Evolutionary conservation across 2,888 invertebrate genomes (phyloP).

Genomic region (Eristalis tenax): DNA sequence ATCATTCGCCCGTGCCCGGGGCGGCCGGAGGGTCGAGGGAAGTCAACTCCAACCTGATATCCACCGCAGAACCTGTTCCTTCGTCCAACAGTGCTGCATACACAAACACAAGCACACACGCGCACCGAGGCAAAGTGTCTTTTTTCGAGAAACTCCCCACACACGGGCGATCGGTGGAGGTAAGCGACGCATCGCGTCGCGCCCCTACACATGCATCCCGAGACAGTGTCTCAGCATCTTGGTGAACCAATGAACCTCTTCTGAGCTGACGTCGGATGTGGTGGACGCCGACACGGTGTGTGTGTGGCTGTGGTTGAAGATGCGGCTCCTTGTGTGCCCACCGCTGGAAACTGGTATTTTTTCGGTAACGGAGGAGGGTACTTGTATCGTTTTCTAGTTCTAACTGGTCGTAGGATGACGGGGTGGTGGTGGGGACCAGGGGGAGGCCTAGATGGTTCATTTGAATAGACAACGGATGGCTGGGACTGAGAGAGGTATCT

Average conservation of each 20-base stretch:
- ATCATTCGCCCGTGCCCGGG: not conserved
- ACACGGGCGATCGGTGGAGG: not conserved
- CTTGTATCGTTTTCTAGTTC: not conserved
- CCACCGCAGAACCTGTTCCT: constrained; percentile 61
- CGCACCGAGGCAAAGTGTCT: not conserved
- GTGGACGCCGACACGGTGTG: not conserved
- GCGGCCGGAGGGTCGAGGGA: not conserved
- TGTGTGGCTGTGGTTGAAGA: not conserved
- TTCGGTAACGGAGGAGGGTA: not conserved
- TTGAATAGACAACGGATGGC: constrained; percentile 1
- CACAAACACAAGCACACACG: constrained; percentile 18
- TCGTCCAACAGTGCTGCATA: not conserved
- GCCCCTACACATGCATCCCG: not conserved
- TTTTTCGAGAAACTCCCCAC: not conserved
- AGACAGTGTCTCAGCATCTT: constrained; percentile 51
- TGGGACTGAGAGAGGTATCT: not conserved
- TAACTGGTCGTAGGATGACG: not conserved
- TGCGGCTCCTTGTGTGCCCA: not conserved
- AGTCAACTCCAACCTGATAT: constrained; percentile 52
- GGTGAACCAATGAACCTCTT: constrained; percentile 70
- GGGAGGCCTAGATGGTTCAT: not conserved
- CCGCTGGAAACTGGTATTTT: not conserved
- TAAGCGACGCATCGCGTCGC: not conserved
- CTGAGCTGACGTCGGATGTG: constrained; percentile 24
- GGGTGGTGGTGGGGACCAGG: not conserved